These are phyloP conservation scores for Propsilocerus akamusi DNA, from an alignment of 1,140 invertebrate genomes.

Conservation along the genomic window DNA sequence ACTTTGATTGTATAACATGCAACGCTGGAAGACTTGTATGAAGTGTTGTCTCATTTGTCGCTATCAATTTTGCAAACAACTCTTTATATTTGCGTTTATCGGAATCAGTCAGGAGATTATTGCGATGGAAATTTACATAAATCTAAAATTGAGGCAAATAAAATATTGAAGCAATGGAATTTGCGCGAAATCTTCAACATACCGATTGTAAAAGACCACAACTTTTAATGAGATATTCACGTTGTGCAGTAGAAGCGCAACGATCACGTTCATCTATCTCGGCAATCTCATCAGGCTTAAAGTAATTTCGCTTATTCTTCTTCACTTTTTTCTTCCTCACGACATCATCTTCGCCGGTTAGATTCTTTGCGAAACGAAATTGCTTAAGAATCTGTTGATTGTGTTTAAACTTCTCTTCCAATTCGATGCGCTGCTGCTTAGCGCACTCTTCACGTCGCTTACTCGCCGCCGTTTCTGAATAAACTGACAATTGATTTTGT, in stretches of 20 bases:
- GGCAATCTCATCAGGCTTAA: conserved; percentile 38
- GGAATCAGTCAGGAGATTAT: not conserved
- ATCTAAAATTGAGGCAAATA: not conserved
- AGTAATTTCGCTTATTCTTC: conserved; percentile 24
- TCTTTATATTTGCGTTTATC: not conserved
- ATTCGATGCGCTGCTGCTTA: conserved; percentile 16
- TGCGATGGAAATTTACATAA: not conserved
- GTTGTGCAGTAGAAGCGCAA: conserved; percentile 31
- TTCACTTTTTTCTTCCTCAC: not conserved
- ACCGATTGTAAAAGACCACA: conserved; percentile 41
- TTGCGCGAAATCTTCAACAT: no score
- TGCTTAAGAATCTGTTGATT: conserved; percentile 10
- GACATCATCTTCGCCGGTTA: not conserved
- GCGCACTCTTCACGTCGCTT: conserved; percentile 21
- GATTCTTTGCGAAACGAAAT: not conserved
- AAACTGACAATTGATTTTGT: conserved; percentile 45
- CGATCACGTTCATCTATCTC: conserved; percentile 43
- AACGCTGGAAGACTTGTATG: not conserved
- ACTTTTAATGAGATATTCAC: conserved; percentile 40
- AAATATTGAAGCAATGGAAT: not conserved
- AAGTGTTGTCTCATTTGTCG: not conserved
- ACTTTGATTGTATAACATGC: not conserved
- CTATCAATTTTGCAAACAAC: not conserved
- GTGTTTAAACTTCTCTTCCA: conserved; percentile 17
- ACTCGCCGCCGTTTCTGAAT: conserved; percentile 51